Evolutionary conservation across 2,797 vertebrate genomes (phyloP), one percentile per base, ranked within the genome.

Genomic region (Prunella strophiata): DNA sequence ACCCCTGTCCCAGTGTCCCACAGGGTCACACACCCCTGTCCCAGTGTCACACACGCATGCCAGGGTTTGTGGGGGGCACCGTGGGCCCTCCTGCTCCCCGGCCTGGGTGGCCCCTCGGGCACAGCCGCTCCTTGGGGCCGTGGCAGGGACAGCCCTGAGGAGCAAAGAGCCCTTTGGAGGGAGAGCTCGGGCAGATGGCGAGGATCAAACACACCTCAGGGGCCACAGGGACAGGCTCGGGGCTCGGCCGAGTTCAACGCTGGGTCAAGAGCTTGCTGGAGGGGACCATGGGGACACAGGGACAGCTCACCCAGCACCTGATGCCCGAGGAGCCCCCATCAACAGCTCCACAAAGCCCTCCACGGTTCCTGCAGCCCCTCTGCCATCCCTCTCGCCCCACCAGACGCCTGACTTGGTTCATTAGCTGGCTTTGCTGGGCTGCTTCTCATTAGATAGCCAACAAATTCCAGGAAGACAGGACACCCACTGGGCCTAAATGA

Each of bases 381-480:
- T 3, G 38, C 66, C 78, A 7, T 3, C 57, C 65, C 70, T 54
- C 51, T 20, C 9, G 2, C 40, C 55, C 51, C 50, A 1, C 0
- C 2, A 42, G 74, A 48, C 8, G 45, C 83, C 77, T 36, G 89
- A 4, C 85, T 78, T 12, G 57, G 18, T 52, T 74, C 94, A 50
- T 94, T 83, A 85, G 29, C 86, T 8, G 61, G 32, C 62, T 78
- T 82, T 62, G 58, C 71, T 0, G 17, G 77, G 94, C 96, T 96
- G 95, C 89, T 92, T 61, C 93, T 96, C 92, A 88, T 96, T 96
- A 96, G 94, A 92, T 91, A 47, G 85, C 95, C 95, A 93, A 91
- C 81, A 74, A 96, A 94, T 96, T 96, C 94, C 95, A 96, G 95
- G 95, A 96, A 95, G 96, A 95, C 94, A 96, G 94, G 95, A 95